Evolutionary conservation across 2,113 vertebrate genomes (phyloP), one percentile per base, ranked within the genome.

Genomic region (Lamprologus lemairii): DNA sequence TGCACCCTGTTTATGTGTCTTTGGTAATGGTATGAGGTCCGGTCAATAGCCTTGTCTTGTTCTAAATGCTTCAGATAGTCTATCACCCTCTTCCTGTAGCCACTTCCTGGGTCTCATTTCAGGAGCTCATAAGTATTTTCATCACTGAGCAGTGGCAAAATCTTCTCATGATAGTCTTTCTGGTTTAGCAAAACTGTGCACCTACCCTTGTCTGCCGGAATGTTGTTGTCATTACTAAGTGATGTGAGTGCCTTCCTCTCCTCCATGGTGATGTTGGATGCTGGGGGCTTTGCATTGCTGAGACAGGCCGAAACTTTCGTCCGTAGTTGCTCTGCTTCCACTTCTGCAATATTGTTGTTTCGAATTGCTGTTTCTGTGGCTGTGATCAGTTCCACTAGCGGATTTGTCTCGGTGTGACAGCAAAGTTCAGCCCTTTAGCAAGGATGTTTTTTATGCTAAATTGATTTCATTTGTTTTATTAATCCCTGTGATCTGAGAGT

Each of bases 1-100:
- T 21, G 3, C 51, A 53, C 0, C 51, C 3, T 53, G 51, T 53
- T 53, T 53, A 0, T 53, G 19, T 21, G 6, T 53, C 0, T 53
- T 53, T 0, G 0, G 5, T 11, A 11, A 53, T 54, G n/a, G 51
- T 7, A 54, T 1, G 51, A 54, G 3, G 1, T 54, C 19, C 5
- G 0, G 51, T 53, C 1, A 6, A 2, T 53, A 53, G 9, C 51
- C 1, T 53, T 21, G 51, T 53, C 51, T 21, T 21, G 51, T 53
- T 53, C 19, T 11, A 21, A 53, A 2, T 21, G 17, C 0, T n/a
- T 51, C 49, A 51, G 49, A 51, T 1, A 51, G 0, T 51, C 17
- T n/a, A 51, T 51, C 49, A 51, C 3, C 9, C 19, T 51, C 49
- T 10, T 51, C 49, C 19, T 51, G 49, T n/a, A 51, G 5, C 5